Conservation (phyloP, 2,888 invertebrate genomes). For the Parnassius mnemosyne region DNA sequence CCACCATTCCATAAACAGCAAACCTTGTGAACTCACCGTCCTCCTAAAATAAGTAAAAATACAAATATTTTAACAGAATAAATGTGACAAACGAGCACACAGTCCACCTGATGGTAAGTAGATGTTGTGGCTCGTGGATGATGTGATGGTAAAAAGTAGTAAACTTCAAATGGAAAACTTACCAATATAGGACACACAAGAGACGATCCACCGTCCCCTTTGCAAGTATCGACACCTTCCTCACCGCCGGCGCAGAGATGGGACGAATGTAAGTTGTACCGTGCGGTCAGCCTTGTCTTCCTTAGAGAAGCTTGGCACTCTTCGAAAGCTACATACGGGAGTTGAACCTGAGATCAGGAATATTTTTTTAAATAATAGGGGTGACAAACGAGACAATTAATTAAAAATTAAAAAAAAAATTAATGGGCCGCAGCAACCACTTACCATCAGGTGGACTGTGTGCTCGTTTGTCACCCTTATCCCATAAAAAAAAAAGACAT, state of each 20-base stretch:
- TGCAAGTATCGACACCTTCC: constrained; percentile 85
- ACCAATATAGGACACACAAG: constrained; percentile 85
- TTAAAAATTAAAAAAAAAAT: too few relatives aligned
- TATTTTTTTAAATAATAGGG: too few relatives aligned
- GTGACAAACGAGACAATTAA: too few relatives aligned
- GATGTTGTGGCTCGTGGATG: too few relatives aligned
- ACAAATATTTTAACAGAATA: not conserved
- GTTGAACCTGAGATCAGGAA: constrained; percentile 73
- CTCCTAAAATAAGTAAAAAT: constrained; percentile 12
- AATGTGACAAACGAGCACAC: too few relatives aligned
- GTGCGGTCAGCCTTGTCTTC: constrained; percentile 84
- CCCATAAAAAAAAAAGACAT: too few relatives aligned
- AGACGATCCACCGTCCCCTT: constrained; percentile 89
- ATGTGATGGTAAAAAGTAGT: too few relatives aligned
- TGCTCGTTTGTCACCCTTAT: too few relatives aligned
- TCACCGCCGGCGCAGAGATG: constrained; percentile 92
- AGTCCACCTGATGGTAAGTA: too few relatives aligned
- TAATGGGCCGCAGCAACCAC: too few relatives aligned
- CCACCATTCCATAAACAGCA: constrained; percentile 34
- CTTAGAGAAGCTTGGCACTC: constrained; percentile 76
- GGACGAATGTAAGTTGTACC: constrained; percentile 83
- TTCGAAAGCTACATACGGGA: constrained; percentile 82
- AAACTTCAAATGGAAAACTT: not conserved
- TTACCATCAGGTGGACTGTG: too few relatives aligned
- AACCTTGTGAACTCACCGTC: constrained; percentile 14